Base-by-base conservation (phyloP, 2,113 vertebrate species). In the Anarhynchus alexandrinus region DNA sequence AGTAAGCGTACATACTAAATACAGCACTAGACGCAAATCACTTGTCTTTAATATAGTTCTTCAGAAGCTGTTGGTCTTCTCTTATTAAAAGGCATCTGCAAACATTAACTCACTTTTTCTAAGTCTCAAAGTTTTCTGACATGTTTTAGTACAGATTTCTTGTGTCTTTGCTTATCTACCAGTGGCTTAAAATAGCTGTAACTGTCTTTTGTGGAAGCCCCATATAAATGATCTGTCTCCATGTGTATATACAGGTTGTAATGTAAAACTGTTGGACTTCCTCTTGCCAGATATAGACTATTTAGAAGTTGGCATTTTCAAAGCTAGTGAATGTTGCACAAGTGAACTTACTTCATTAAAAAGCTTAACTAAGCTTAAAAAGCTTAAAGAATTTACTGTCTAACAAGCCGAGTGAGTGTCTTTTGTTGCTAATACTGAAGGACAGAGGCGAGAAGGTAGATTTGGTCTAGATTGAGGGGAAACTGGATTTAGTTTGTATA, bases 1-100 rank as follows among this genome's bases (percentile, higher is more conserved):
- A 80, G 19, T 72, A 66, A 84, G 19, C 0, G 0, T 58, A 12
- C 4, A 2, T 58, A n/a, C 34, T 43, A 49, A 71, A 34, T 59
- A 11, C 10, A 82, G 19, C 22, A 9, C 16, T 69, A 36, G 54
- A 61, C 6, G 54, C 42, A 42, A 61, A 72, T 30, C 12, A 12
- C 17, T 76, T 84, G 23, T 59, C 15, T 82, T 77, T 34, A 55
- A 12, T 12, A 3, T 34, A 72, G 43, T 45, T 71, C 47, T 67
- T 79, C 27, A 62, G 40, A 59, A 88, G 30, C 36, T 81, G 36
- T 45, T 89, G 16, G 45, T 71, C 11, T 66, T 82, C 14, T 54
- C 10, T 42, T 88, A 32, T 5, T 74, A 47, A 66, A 83, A 71
- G 29, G 52, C 25, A 55, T 27, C 45, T 89, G 45, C 27, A 70